Percentiles rank a stretch among this genome's conserved stretches.
phyloP scores from a whole-genome alignment of 2,888 invertebrate genomes.

The Lasioglossum calceatum region DNA sequence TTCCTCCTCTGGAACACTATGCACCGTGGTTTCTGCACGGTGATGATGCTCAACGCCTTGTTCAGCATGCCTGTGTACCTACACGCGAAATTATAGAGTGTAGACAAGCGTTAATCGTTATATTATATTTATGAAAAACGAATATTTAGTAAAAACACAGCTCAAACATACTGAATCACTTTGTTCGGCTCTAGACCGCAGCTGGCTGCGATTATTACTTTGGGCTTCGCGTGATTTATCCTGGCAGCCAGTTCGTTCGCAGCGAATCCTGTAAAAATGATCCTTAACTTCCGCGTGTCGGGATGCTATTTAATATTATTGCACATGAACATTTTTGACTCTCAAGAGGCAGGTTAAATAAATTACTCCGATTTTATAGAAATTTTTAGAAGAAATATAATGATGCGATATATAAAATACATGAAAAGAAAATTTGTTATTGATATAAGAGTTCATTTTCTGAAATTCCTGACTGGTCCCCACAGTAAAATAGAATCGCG shows the following conservation, averaged over 20 bases:
- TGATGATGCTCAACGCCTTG: slow-evolving; percentile 90
- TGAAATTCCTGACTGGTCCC: not conserved
- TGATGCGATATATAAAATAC: no score
- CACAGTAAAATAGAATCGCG: not conserved
- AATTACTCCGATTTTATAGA: no score
- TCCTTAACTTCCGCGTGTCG: not conserved
- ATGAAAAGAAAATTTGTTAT: no score
- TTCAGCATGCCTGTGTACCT: slow-evolving; percentile 93
- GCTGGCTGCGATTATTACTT: slow-evolving; percentile 95
- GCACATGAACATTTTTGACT: not conserved
- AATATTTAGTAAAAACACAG: not conserved
- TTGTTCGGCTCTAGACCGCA: slow-evolving; percentile 96
- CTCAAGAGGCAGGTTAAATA: not conserved
- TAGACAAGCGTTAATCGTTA: not conserved
- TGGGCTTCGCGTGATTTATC: slow-evolving; percentile 95
- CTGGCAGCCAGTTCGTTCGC: slow-evolving; percentile 94
- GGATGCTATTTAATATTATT: not conserved
- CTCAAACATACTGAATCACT: slow-evolving; percentile 88
- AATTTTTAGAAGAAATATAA: no score
- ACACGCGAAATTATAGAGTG: not conserved
- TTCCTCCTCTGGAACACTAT: slow-evolving; percentile 93
- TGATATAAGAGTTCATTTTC: no score
- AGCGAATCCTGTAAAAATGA: slow-evolving; percentile 90
- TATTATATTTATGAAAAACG: not conserved
- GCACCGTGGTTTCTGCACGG: slow-evolving; percentile 91